Evolutionary conservation across 2,888 invertebrate species (phyloP).

Genomic region (Plagodis dolabraria): DNA sequence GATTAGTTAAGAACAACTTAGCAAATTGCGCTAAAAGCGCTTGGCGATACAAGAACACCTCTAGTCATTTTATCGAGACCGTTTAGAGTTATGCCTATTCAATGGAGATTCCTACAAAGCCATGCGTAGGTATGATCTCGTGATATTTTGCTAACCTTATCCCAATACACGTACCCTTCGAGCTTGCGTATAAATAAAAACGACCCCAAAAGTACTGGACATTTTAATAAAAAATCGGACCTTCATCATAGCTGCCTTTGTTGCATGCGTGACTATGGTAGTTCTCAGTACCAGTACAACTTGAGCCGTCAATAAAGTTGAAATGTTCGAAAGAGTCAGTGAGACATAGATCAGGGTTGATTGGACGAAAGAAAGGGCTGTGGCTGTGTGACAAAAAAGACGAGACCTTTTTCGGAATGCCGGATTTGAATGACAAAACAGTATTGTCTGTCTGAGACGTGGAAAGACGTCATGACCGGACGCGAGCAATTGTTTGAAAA

Average conservation of each 20-base stretch:
- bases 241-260: conserved; percentile 69
- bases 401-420: conserved; percentile 49
- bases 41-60: too few relatives aligned
- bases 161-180: conserved; percentile 39
- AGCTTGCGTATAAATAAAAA: conserved; percentile 60
- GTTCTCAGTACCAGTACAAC: conserved; percentile 45
- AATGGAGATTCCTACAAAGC: too few relatives aligned
- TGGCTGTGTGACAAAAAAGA: conserved; percentile 43
- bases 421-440: conserved; percentile 48
- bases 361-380: conserved; percentile 41
- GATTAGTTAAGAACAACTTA: too few relatives aligned
- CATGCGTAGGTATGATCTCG: neutral
- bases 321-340: conserved; percentile 3
- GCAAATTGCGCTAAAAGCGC: too few relatives aligned
- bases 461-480: conserved; percentile 14
- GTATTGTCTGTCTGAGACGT: conserved; percentile 22
- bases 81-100: too few relatives aligned
- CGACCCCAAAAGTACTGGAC: conserved; percentile 54
- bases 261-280: conserved; percentile 64
- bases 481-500: conserved; percentile 7
- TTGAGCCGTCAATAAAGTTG: conserved; percentile 11
- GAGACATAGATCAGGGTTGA: conserved; percentile 32
- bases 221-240: conserved; percentile 67
- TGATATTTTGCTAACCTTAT: conserved; percentile 15
- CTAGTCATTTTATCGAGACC: too few relatives aligned